Percentiles rank a stretch among this genome's conserved stretches.
These are phyloP conservation scores for Stenodera caucasica DNA, from an alignment of 2,888 invertebrate genomes.

Conservation along the genomic window DNA sequence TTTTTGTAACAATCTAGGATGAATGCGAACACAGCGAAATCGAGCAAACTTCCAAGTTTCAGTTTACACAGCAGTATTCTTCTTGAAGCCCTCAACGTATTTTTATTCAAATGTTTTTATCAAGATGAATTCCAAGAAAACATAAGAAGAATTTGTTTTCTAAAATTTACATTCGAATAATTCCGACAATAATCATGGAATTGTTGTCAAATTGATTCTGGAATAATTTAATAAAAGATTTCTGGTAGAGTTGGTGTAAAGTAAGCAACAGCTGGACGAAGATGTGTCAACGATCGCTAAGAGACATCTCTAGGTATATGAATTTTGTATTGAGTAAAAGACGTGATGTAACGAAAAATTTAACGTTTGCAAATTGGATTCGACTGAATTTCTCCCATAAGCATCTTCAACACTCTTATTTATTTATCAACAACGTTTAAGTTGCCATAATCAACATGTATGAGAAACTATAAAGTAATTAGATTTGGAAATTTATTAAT, in stretches of 20 bases:
- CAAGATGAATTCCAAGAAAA: slow-evolving; percentile 11
- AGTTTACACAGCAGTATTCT: slow-evolving; percentile 34
- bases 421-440: background rate
- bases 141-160: slow-evolving; percentile 5
- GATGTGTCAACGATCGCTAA: slow-evolving; percentile 22
- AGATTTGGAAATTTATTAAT: slow-evolving; percentile 35
- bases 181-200: background rate
- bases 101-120: slow-evolving; percentile 33
- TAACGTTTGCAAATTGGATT: slow-evolving; percentile 17
- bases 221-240: slow-evolving; percentile 5
- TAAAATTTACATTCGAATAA: background rate
- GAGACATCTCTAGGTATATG: slow-evolving; percentile 27
- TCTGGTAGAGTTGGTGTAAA: slow-evolving; percentile 18
- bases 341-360: slow-evolving; percentile 30
- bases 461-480: too few species aligned
- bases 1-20: slow-evolving; percentile 38
- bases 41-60: slow-evolving; percentile 31
- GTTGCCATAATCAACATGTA: background rate
- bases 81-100: slow-evolving; percentile 17
- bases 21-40: slow-evolving; percentile 38
- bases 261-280: slow-evolving; percentile 32
- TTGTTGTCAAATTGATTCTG: background rate
- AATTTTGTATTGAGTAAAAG: slow-evolving; percentile 30
- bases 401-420: background rate
- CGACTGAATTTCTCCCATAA: background rate